Evolutionary conservation across 2,113 vertebrate genomes (phyloP).

Genomic region (Clinocottus analis): DNA sequence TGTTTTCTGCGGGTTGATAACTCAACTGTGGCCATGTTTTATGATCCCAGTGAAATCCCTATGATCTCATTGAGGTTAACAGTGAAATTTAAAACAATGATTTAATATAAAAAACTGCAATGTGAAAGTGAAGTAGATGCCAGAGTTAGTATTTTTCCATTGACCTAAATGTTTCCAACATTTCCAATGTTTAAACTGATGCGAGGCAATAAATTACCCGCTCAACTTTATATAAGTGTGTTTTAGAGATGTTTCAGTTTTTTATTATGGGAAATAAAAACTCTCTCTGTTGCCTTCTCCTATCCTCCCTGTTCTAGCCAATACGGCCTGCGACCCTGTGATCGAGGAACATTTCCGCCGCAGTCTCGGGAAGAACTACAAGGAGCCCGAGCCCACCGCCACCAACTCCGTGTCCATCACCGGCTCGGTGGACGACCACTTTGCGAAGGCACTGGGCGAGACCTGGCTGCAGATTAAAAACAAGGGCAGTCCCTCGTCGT

Average conservation of each 20-base stretch:
- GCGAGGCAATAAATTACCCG: slow-evolving; percentile 33
- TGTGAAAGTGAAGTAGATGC: slow-evolving; percentile 43
- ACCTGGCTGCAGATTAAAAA: slow-evolving; percentile 99
- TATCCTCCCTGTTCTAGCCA: slow-evolving; percentile 74
- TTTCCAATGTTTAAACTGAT: slow-evolving; percentile 22
- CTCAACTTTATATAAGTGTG: slow-evolving; percentile 13
- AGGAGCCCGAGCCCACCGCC: slow-evolving; percentile 92
- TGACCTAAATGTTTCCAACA: slow-evolving; percentile 43
- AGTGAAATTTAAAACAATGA: slow-evolving; percentile 54
- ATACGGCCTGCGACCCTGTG: slow-evolving; percentile 91
- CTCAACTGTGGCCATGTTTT: slow-evolving; percentile 52
- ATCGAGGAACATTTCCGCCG: slow-evolving; percentile 99
- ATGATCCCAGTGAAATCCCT: slow-evolving; percentile 57
- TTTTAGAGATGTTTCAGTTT: slow-evolving; percentile 21
- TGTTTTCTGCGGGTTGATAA: slow-evolving; percentile 55
- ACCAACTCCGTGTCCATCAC: slow-evolving; percentile 98
- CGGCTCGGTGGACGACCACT: slow-evolving; percentile 97
- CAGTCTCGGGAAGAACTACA: slow-evolving; percentile 98
- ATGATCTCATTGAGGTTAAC: slow-evolving; percentile 70
- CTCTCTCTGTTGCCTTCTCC: neutral
- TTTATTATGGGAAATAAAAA: slow-evolving; percentile 31
- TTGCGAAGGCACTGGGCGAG: slow-evolving; percentile 98
- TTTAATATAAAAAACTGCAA: slow-evolving; percentile 40
- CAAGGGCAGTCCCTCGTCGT: slow-evolving; percentile 86
- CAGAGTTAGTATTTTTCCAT: slow-evolving; percentile 39